Conservation (phyloP, 2,888 invertebrate genomes). For the Sinelater perroti region DNA sequence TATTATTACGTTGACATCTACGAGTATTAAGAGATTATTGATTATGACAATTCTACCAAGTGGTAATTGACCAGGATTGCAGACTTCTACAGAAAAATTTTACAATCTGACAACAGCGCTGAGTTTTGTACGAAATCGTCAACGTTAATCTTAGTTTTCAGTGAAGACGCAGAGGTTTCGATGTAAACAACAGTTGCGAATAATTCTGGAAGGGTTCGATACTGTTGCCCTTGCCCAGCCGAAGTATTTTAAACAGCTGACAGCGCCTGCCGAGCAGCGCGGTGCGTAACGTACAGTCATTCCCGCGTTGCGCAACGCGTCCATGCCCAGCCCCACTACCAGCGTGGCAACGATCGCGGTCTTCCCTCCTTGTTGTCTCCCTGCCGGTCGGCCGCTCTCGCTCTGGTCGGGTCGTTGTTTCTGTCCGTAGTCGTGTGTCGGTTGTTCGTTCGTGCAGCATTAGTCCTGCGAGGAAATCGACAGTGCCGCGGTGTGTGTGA, state of each 20-base stretch:
- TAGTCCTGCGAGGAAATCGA: conserved; percentile 21
- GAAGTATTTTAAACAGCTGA: conserved; percentile 18
- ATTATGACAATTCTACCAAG: too few relatives aligned
- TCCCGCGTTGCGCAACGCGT: conserved; percentile 11
- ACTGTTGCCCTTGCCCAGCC: not conserved
- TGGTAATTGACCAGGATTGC: too few relatives aligned
- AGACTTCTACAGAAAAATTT: too few relatives aligned
- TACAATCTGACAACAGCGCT: too few relatives aligned
- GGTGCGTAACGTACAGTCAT: conserved; percentile 23
- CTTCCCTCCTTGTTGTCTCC: conserved; percentile 22
- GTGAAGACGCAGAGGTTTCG: too few relatives aligned
- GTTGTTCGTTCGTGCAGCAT: conserved; percentile 20
- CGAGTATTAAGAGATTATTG: too few relatives aligned
- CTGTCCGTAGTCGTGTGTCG: conserved; percentile 19
- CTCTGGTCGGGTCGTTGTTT: conserved; percentile 28
- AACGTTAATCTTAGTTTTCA: too few relatives aligned
- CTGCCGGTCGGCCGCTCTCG: conserved; percentile 15
- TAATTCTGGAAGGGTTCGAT: too few relatives aligned
- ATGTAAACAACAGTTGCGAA: too few relatives aligned
- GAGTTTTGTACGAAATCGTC: too few relatives aligned
- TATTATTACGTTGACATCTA: too few relatives aligned
- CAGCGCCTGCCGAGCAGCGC: conserved; percentile 15
- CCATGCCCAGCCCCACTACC: conserved; percentile 1
- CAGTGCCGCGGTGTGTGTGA: conserved; percentile 15
- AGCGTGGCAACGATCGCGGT: conserved; percentile 28